Evolutionary conservation across 2,113 vertebrate genomes (phyloP).

Genomic region (Perccottus glenii): DNA sequence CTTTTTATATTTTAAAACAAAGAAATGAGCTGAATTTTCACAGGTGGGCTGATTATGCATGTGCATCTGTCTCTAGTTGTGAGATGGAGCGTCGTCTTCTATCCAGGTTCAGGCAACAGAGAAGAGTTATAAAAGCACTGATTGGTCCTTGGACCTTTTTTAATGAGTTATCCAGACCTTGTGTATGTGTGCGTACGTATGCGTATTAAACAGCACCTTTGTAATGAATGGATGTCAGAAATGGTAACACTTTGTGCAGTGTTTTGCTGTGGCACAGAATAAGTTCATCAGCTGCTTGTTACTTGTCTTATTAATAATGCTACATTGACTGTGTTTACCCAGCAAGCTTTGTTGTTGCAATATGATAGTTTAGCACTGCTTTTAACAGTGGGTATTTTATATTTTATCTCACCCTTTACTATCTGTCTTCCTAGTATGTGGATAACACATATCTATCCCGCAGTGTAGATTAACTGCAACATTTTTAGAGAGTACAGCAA

Average conservation of each 20-base stretch:
- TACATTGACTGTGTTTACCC: conserved; percentile 75
- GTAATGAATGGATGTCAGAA: conserved; percentile 64
- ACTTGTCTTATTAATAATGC: conserved; percentile 62
- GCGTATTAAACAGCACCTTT: conserved; percentile 69
- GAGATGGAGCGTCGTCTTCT: conserved; percentile 57
- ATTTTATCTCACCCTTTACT: conserved; percentile 78
- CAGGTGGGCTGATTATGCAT: conserved; percentile 67
- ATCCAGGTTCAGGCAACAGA: conserved; percentile 52
- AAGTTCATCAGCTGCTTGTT: conserved; percentile 72
- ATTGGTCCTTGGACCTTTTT: conserved; percentile 62
- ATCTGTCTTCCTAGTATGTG: conserved; percentile 82
- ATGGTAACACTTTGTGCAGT: conserved; percentile 54
- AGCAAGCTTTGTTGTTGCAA: conserved; percentile 74
- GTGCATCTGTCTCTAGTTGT: conserved; percentile 48
- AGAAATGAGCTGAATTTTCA: conserved; percentile 49
- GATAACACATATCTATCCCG: conserved; percentile 76
- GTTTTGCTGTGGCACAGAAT: conserved; percentile 68
- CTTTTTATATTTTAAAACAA: conserved; percentile 57
- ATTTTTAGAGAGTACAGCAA: conserved; percentile 81
- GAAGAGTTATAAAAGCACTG: conserved; percentile 66
- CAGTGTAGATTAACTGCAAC: conserved; percentile 75
- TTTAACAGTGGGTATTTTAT: conserved; percentile 77
- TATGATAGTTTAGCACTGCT: conserved; percentile 79
- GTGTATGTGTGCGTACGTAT: conserved; percentile 34
- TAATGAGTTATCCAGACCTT: conserved; percentile 59